Evolutionary conservation across 1,140 invertebrate species (phyloP), one percentile per base, ranked within the genome.

Genomic region (Branchinecta lynchi): DNA sequence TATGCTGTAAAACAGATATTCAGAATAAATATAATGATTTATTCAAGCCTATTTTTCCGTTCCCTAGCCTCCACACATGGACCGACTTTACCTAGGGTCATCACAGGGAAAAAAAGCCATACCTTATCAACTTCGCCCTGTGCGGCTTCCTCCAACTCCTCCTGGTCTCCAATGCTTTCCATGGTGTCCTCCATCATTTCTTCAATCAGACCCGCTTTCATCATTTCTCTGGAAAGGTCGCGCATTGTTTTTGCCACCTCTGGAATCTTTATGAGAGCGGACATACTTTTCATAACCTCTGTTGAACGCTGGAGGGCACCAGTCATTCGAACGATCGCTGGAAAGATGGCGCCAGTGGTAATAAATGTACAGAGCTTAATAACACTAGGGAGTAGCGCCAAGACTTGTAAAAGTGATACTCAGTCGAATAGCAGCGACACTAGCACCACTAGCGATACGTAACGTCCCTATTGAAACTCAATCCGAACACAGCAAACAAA

Each of bases 101-200:
- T 60, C 51, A 60, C 51, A 60, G 17, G 17, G 6, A 60, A 20
- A 60, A 60, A 2, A 1, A 5, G 32, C 32, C 68, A 68, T 79
- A 87, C 89, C 81, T 94, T 95, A 74, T 96, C 92, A 68, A 96
- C 87, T 83, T 96, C 93, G 76, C 85, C 86, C 76, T 96, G 89
- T 3, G 93, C 94, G 74, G 89, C 90, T 76, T 96, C 91, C 76
- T 95, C 92, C 80, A 94, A 83, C 76, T 93, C 91, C 73, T 93
- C 90, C 8, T 89, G 86, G 79, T 93, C 91, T 76, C 92, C 90
- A 65, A 96, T 80, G 7, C 83, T 82, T 72, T 96, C 93, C 86
- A 99, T 89, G 44, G 95, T 96, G 78, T 99, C 96, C 74, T 99
- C 95, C 60, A 99, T 80, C 96, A 99, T 98, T 81, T 99, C 95